Conservation (phyloP, 2,797 vertebrate genomes). For the Amblyopsis hoosieri region DNA sequence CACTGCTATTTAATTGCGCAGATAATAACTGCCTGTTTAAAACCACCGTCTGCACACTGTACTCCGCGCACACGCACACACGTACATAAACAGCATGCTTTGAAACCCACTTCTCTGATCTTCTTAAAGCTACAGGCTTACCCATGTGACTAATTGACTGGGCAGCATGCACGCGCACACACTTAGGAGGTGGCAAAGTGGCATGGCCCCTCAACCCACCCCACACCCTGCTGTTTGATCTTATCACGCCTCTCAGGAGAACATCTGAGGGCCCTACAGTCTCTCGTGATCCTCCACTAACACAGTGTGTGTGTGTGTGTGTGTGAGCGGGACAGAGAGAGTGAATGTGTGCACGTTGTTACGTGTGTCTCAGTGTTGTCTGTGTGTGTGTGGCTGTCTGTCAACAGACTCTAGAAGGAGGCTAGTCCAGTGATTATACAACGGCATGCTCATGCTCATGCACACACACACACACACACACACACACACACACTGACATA, state of each 20-base stretch:
- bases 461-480: constrained; percentile 2
- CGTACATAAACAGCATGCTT: constrained; percentile 15
- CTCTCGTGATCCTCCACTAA: constrained; percentile 31
- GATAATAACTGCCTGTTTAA: constrained; percentile 42
- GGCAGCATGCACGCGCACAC: constrained; percentile 5
- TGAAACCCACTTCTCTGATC: constrained; percentile 8
- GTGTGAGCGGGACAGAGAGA: neutral
- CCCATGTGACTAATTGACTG: no score
- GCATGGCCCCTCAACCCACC: constrained; percentile 15
- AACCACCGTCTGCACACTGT: constrained; percentile 10
- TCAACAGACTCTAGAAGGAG: neutral
- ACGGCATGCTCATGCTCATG: neutral
- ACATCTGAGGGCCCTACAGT: constrained; percentile 26
- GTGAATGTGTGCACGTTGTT: neutral
- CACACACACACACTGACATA: neutral
- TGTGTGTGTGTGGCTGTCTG: constrained; percentile 25
- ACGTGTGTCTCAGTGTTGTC: neutral
- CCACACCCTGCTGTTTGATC: constrained; percentile 42
- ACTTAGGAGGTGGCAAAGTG: constrained; percentile 33
- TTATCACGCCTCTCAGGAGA: constrained; percentile 22
- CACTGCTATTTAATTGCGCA: constrained; percentile 34
- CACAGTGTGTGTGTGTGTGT: constrained; percentile 5
- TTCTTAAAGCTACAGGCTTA: no score
- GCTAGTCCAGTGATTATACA: neutral
- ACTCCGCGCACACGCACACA: constrained; percentile 6